Conservation (phyloP, 1,140 invertebrate species). For the Paralvinella palmiformis region DNA sequence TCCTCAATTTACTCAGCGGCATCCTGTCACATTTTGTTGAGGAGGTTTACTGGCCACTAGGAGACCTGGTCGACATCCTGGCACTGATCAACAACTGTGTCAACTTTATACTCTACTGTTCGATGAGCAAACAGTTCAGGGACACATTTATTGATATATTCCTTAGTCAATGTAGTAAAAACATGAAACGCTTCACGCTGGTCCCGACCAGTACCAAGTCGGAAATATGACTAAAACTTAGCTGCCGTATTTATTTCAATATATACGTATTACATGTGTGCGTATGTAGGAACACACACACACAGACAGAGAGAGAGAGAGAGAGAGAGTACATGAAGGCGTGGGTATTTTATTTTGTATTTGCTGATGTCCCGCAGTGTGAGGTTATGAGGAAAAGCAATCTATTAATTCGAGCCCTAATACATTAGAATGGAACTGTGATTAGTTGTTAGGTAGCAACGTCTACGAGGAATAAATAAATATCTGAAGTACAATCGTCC, state of each 20-base stretch:
- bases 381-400: too few relatives aligned
- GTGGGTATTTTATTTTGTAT: too few relatives aligned
- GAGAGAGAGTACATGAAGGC: too few relatives aligned
- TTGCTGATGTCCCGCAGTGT: too few relatives aligned
- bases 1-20: slow-evolving; percentile 45
- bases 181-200: not conserved
- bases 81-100: slow-evolving; percentile 86
- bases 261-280: not conserved
- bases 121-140: slow-evolving; percentile 89
- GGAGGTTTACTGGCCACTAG: slow-evolving; percentile 56
- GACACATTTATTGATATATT: slow-evolving; percentile 76
- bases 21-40: slow-evolving; percentile 37
- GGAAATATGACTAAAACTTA: not conserved
- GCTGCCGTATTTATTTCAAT: not conserved
- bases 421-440: too few relatives aligned
- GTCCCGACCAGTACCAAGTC: not conserved
- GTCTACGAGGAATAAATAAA: too few relatives aligned
- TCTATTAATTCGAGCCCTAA: too few relatives aligned
- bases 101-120: slow-evolving; percentile 89
- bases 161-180: slow-evolving; percentile 10
- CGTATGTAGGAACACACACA: not conserved
- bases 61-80: slow-evolving; percentile 86
- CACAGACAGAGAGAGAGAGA: not conserved
- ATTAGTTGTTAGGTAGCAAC: too few relatives aligned
- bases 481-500: too few relatives aligned